phyloP scores from a whole-genome alignment of 2,888 invertebrate genomes.

The Chesias legatella region DNA sequence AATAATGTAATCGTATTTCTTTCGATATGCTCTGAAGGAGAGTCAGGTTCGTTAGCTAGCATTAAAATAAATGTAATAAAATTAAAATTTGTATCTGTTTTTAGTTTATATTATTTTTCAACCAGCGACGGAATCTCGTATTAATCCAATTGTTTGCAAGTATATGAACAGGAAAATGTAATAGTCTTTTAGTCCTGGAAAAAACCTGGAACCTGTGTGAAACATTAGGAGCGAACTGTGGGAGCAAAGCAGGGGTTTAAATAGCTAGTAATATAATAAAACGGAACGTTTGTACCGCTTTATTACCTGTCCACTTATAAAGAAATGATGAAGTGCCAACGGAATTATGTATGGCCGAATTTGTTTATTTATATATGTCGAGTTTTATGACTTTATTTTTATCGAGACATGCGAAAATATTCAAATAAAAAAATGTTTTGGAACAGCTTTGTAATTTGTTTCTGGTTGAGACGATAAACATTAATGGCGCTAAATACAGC shows the following conservation, averaged over 20 bases:
- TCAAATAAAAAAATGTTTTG: neutral
- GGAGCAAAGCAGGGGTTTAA: too few species aligned
- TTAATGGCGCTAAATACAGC: too few species aligned
- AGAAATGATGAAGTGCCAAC: slow-evolving; percentile 23
- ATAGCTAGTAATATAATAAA: slow-evolving; percentile 12
- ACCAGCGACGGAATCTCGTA: too few species aligned
- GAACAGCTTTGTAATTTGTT: too few species aligned
- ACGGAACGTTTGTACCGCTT: slow-evolving; percentile 11
- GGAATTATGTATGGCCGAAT: slow-evolving; percentile 18
- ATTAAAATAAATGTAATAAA: slow-evolving; percentile 14
- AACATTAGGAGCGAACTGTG: too few species aligned
- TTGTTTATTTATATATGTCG: slow-evolving; percentile 13
- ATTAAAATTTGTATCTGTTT: too few species aligned
- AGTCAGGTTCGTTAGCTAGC: slow-evolving; percentile 5
- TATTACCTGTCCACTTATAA: slow-evolving; percentile 22
- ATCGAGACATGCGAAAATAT: slow-evolving; percentile 3
- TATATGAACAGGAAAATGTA: too few species aligned
- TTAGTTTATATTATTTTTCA: too few species aligned
- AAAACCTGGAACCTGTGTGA: too few species aligned
- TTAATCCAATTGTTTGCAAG: too few species aligned
- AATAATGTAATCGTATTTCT: neutral
- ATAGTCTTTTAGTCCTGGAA: too few species aligned
- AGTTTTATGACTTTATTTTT: slow-evolving; percentile 22
- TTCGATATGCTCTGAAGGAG: slow-evolving; percentile 1
- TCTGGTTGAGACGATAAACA: too few species aligned